Evolutionary conservation across 2,113 vertebrate species (phyloP).

Genomic region (Gymnogyps californianus): DNA sequence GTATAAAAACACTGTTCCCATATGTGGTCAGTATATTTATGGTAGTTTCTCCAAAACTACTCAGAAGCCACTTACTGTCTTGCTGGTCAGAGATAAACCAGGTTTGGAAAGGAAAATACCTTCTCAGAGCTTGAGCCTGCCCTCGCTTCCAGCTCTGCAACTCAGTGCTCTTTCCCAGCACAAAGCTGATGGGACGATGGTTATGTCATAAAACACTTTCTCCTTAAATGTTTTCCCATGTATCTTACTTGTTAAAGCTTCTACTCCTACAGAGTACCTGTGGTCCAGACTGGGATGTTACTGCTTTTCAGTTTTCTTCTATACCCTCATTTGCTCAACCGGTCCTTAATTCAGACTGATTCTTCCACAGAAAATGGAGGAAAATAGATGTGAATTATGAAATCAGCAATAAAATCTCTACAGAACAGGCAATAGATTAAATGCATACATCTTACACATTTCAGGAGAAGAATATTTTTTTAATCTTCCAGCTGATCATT

Average conservation of each 20-base stretch:
- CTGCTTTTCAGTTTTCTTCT: neutral
- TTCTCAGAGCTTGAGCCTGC: neutral
- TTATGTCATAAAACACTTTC: neutral
- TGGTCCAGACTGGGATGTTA: neutral
- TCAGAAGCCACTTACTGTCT: neutral
- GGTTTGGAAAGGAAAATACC: neutral
- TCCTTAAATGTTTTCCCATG: neutral
- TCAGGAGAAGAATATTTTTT: neutral
- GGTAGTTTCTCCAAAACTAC: neutral
- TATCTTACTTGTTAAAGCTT: neutral
- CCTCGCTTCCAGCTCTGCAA: neutral
- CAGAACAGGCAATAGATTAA: neutral
- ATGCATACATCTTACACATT: neutral
- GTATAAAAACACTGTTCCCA: neutral
- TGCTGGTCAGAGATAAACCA: neutral
- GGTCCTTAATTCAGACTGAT: neutral
- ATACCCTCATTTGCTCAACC: neutral
- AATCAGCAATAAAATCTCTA: neutral
- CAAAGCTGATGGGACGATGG: fast-evolving
- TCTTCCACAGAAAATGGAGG: neutral
- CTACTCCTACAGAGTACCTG: neutral
- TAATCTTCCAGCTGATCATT: neutral
- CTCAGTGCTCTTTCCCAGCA: neutral
- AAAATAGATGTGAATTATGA: neutral
- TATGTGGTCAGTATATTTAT: neutral